Percentiles rank a stretch among this genome's conserved stretches.
These are phyloP conservation scores for Chrysemys picta DNA, from an alignment of 2,113 vertebrate species.

Conservation along the genomic window DNA sequence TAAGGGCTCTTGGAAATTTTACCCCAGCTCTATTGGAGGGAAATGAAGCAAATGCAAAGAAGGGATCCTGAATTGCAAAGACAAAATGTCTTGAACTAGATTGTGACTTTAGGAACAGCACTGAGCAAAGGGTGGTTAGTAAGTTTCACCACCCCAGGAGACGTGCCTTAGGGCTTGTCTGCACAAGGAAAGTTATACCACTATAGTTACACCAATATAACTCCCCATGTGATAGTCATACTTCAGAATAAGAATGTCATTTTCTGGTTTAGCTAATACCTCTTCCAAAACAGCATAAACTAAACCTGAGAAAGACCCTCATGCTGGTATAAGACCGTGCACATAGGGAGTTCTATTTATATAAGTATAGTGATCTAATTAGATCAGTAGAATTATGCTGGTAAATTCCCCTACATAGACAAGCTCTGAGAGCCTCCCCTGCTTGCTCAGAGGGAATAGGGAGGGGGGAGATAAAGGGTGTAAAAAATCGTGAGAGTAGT, in stretches of 20 bases:
- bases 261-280: neutral
- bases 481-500: neutral
- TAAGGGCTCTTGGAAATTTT: neutral
- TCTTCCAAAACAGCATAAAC: neutral
- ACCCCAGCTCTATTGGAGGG: neutral
- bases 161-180: neutral
- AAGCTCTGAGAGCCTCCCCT: neutral
- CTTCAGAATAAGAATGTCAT: neutral
- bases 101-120: neutral
- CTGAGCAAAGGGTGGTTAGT: neutral
- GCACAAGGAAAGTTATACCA: neutral
- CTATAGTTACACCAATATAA: neutral
- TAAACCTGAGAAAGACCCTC: neutral
- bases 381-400: neutral
- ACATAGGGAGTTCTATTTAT: neutral
- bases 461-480: neutral
- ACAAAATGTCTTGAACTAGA: neutral
- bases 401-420: neutral
- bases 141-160: neutral
- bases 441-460: neutral
- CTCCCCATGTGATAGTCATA: neutral
- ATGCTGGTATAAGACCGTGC: neutral
- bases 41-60: neutral
- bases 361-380: neutral
- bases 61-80: neutral